A percentile compares a stretch with the other conserved stretches of the same genome.
phyloP scores from a whole-genome alignment of 2,113 vertebrate genomes.

The Ameiurus melas region DNA sequence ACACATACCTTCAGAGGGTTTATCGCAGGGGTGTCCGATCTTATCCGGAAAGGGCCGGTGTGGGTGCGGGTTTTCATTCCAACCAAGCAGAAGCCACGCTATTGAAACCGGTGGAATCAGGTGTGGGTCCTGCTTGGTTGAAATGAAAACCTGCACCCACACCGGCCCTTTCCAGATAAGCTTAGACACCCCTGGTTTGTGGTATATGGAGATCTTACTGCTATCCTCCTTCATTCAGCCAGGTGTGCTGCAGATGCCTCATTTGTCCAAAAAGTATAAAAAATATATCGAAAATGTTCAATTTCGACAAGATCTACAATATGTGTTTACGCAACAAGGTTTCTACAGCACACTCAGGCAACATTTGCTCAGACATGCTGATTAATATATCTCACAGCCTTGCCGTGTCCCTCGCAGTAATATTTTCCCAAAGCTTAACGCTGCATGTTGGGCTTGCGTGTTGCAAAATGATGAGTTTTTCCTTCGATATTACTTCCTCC shows the following conservation, averaged over 20 bases:
- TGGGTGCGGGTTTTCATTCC: too few relatives aligned
- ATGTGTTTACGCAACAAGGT: not conserved
- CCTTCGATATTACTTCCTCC: too few relatives aligned
- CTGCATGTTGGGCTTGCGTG: not conserved
- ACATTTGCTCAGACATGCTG: too few relatives aligned
- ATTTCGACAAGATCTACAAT: not conserved
- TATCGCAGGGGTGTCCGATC: not conserved
- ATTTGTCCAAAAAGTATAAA: too few relatives aligned
- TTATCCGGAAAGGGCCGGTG: too few relatives aligned
- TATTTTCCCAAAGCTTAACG: not conserved
- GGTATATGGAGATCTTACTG: not conserved
- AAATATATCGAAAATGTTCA: not conserved
- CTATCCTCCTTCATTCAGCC: not conserved
- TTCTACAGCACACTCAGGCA: not conserved
- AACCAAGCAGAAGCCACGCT: too few relatives aligned
- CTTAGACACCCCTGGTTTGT: not conserved
- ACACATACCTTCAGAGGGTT: not conserved
- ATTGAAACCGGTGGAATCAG: too few relatives aligned
- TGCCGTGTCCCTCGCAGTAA: not conserved
- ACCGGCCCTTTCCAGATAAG: too few relatives aligned
- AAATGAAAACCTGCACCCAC: too few relatives aligned
- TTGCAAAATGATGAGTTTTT: not conserved
- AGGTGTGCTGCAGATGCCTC: not conserved
- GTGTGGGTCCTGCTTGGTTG: too few relatives aligned
- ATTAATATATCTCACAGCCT: not conserved